phyloP scores from a whole-genome alignment of 2,888 invertebrate species.

The Eupsilia transversa region DNA sequence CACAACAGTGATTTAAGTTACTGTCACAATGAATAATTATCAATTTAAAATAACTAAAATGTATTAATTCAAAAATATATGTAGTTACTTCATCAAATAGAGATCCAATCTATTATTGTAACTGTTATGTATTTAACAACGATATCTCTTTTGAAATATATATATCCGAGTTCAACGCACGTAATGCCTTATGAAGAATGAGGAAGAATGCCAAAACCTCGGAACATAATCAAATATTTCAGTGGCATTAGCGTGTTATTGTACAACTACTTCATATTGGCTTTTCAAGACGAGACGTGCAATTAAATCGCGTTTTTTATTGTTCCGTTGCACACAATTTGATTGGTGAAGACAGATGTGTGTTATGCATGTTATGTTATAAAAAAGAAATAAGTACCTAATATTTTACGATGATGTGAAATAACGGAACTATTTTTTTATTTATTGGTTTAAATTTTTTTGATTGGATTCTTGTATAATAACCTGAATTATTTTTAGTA shows the following conservation, averaged over 20 bases:
- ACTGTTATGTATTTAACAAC: background rate
- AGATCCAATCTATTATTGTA: background rate
- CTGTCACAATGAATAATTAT: background rate
- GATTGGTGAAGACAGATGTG: conserved; percentile 39
- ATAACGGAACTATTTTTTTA: conserved; percentile 12
- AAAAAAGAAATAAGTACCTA: background rate
- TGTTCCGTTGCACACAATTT: conserved; percentile 39
- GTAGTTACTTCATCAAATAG: background rate
- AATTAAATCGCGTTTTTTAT: conserved; percentile 44
- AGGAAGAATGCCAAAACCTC: conserved; percentile 59
- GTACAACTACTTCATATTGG: conserved; percentile 48
- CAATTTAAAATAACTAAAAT: background rate
- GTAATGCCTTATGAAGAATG: conserved; percentile 53
- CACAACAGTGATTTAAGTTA: background rate
- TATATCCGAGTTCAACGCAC: conserved; percentile 43
- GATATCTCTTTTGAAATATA: conserved; percentile 54
- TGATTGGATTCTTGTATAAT: background rate
- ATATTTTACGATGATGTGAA: conserved; percentile 6
- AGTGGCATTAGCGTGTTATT: conserved; percentile 61
- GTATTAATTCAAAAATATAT: background rate
- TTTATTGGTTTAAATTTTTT: background rate
- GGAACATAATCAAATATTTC: conserved; percentile 59
- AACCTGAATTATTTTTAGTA: background rate
- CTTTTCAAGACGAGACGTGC: conserved; percentile 52
- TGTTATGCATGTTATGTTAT: conserved; percentile 21